A percentile compares a stretch with the other conserved stretches of the same genome.
Conservation (phyloP, 2,797 vertebrate genomes). For the Acridotheres tristis region DNA sequence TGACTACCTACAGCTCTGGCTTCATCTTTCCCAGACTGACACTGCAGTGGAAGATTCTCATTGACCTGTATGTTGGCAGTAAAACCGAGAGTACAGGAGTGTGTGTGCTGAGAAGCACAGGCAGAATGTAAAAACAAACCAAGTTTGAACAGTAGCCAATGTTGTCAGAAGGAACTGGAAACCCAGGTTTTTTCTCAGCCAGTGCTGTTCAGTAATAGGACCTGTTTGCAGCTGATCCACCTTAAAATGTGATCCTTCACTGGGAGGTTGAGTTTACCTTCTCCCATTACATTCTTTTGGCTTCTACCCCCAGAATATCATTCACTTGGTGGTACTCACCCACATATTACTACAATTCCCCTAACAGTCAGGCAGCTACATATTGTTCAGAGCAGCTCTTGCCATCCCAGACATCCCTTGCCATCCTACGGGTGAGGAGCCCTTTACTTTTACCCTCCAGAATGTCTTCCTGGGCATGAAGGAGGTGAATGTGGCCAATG, state of each 20-base stretch:
- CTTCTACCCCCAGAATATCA: neutral
- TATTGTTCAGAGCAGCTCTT: neutral
- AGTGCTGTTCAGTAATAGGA: neutral
- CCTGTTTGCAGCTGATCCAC: neutral
- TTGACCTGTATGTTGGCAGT: neutral
- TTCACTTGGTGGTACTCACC: neutral
- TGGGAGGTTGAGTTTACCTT: neutral
- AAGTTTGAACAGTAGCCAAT: neutral
- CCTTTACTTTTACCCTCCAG: neutral
- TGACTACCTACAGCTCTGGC: neutral
- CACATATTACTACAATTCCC: neutral
- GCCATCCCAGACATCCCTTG: neutral
- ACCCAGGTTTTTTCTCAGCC: neutral
- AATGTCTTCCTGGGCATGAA: neutral
- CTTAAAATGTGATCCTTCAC: neutral
- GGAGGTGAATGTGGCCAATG: neutral
- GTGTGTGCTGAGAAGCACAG: neutral
- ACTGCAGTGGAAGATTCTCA: neutral
- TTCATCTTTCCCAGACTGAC: neutral
- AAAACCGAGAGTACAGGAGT: neutral
- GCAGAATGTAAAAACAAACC: neutral
- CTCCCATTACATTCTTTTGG: neutral
- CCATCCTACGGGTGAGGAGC: neutral
- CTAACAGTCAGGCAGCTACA: neutral
- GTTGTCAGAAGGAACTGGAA: neutral